phyloP scores from a whole-genome alignment of 1,140 invertebrate species.

The Aricia agestis region DNA sequence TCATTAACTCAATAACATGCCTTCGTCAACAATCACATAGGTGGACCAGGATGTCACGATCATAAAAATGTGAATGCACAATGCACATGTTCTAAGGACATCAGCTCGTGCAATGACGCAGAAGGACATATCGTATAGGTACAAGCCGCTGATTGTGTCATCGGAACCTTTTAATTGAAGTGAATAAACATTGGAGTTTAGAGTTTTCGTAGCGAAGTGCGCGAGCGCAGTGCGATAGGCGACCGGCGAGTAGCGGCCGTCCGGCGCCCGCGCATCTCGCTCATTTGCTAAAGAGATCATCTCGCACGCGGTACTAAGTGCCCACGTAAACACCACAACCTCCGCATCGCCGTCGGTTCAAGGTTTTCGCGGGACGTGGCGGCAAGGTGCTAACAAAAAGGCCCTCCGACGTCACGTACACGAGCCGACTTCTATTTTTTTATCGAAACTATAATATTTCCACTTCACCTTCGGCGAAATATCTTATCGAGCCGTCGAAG shows the following conservation, averaged over 20 bases:
- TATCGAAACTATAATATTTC: conserved; percentile 45
- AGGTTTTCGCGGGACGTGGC: conserved; percentile 48
- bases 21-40: too few species aligned
- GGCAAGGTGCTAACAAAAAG: conserved; percentile 56
- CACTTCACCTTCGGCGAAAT: conserved; percentile 52
- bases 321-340: conserved; percentile 47
- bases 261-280: conserved; percentile 40
- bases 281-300: conserved; percentile 28
- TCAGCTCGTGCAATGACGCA: background rate
- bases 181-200: conserved; percentile 34
- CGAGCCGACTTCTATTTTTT: conserved; percentile 53
- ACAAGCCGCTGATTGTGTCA: conserved; percentile 30
- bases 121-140: background rate
- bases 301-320: conserved; percentile 36
- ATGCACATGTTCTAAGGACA: too few species aligned
- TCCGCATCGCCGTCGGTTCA: conserved; percentile 41
- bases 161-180: conserved; percentile 61
- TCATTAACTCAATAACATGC: too few species aligned
- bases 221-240: conserved; percentile 41
- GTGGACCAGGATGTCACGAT: too few species aligned
- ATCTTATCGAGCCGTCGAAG: conserved; percentile 55
- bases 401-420: conserved; percentile 51
- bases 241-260: conserved; percentile 25
- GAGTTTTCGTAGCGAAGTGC: conserved; percentile 29
- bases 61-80: too few species aligned